Evolutionary conservation across 92 coral and sea anemone species (phyloP), one percentile per base, ranked within the genome.

Genomic region (Parazoanthus darwini): DNA sequence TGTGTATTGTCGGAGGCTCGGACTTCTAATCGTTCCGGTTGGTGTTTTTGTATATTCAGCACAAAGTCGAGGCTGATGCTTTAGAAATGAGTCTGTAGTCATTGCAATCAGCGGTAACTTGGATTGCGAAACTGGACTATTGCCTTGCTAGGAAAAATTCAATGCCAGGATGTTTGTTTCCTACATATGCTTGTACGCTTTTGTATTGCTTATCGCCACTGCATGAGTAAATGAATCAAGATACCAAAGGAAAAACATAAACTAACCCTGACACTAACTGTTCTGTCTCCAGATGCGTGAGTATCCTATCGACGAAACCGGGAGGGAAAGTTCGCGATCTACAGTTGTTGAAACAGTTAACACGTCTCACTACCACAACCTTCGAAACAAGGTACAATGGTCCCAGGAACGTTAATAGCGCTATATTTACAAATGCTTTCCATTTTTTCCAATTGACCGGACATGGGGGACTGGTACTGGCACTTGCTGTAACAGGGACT

Each of bases 281-380:
- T 54, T 11, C 59, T 20, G 4, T 63, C 70, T 63, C 25, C 25
- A 39, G 94, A 85, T 79, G 23, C 89, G 86, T 63, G 89, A 90
- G 26, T 81, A 82, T 75, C 88, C 91, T 36, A 91, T 90, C 59
- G 90, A 85, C 74, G 92, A 92, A n/a, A 46, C 92, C 8, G 80
- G 75, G 33, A 29, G 33, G 29, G 93, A 94, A 67, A 87, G 89
- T 15, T 90, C 81, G 70, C 96, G 89, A 20, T 94, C 96, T 9
- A 86, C 93, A 22, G 92, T 92, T 85, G 89, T 87, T 67, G 89
- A 88, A n/a, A 78, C 87, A 88, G 73, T 77, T 78, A 35, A 90
- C 88, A 26, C 54, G 66, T 9, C 66, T 59, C 51, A 70, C 22
- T 72, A 14, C 86, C 23, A 36, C 48, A 68, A 89, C 43, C 54